Evolutionary conservation across 2,888 invertebrate genomes (phyloP).

Genomic region (Mimumesa dahlbomi): DNA sequence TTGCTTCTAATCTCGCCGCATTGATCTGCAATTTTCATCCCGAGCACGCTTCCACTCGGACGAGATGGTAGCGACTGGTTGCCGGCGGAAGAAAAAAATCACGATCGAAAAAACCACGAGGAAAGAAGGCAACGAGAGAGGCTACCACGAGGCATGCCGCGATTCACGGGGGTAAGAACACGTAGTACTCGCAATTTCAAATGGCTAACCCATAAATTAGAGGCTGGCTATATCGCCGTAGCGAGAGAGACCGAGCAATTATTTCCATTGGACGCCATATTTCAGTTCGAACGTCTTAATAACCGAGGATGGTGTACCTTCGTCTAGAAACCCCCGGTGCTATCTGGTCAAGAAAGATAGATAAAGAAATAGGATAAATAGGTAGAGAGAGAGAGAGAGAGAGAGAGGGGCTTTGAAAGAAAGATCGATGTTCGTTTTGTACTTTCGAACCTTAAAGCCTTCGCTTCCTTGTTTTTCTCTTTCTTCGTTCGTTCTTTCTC

Average conservation of each 20-base stretch:
- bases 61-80: background rate
- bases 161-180: constrained; percentile 17
- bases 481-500: constrained; percentile 4
- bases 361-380: background rate
- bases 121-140: background rate
- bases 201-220: constrained; percentile 71
- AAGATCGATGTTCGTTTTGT: constrained; percentile 7
- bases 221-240: constrained; percentile 46
- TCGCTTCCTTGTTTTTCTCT: background rate
- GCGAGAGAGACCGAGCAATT: constrained; percentile 66
- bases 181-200: constrained; percentile 65
- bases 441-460: constrained; percentile 9
- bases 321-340: constrained; percentile 9
- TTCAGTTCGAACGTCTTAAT: constrained; percentile 77
- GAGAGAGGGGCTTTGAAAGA: background rate
- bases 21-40: constrained; percentile 22
- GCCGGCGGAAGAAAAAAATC: background rate
- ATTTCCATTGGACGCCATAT: constrained; percentile 76
- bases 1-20: constrained; percentile 5
- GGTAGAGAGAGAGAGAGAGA: background rate
- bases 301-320: constrained; percentile 66
- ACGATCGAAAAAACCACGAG: constrained; percentile 2
- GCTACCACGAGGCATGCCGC: constrained; percentile 15
- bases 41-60: background rate
- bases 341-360: too few species aligned